Base-by-base conservation (phyloP, 2,888 invertebrate species). In the Branchipolynoe longqiensis region DNA sequence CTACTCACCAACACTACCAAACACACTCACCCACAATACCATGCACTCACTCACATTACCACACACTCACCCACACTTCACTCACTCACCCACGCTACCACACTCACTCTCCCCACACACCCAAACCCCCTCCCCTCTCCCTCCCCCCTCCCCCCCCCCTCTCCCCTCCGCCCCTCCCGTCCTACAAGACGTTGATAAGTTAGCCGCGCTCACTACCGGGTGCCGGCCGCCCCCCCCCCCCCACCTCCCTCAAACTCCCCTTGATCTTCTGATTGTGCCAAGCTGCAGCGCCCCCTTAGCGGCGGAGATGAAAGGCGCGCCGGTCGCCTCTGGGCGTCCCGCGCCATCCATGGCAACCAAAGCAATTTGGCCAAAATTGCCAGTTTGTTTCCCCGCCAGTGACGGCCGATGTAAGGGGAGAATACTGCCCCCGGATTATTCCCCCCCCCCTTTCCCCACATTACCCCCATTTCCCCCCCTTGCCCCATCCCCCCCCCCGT, bases 351-450 rank as follows among this genome's bases (percentile, higher is more conserved):
- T 0, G 38, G 69, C 69, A 69, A 69, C 69, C 69, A 69, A 69
- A 69, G 69, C 69, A 69, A 69, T 69, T 33, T 69, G 69, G 69
- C 36, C 0, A 38, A 69, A 69, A 69, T 36, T 31, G 69, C 69
- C 69, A 69, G 69, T 69, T 69, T 69, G 69, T 69, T 69, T 69
- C 69, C 36, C 38, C 38, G 69, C 69, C 69, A 69, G 69, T n/a
- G n/a, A n/a, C n/a, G n/a, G n/a, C n/a, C n/a, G n/a, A n/a, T n/a
- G n/a, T n/a, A n/a, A n/a, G n/a, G n/a, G n/a, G n/a, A n/a, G n/a
- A n/a, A n/a, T n/a, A n/a, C n/a, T n/a, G n/a, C n/a, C n/a, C n/a
- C n/a, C n/a, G n/a, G n/a, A n/a, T n/a, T n/a, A n/a, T n/a, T n/a
- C n/a, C n/a, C n/a, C n/a, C n/a, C n/a, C n/a, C n/a, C n/a, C n/a